These are phyloP conservation scores for Eurystomus gularis DNA, from an alignment of 2,113 vertebrate species.

Conservation along the genomic window DNA sequence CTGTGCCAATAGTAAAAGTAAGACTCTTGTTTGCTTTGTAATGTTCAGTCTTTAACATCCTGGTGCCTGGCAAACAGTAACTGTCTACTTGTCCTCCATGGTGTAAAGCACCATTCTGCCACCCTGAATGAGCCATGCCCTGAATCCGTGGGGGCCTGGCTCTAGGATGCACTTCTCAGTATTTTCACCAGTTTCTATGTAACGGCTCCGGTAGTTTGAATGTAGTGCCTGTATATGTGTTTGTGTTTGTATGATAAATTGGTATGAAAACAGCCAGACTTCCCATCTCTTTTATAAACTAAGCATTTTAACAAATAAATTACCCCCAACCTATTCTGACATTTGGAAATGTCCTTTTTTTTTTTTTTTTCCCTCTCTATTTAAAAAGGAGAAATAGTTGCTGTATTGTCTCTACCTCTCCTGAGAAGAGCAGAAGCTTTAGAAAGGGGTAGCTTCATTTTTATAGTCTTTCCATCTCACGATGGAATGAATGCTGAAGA, in stretches of 20 bases:
- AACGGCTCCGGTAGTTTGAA: slow-evolving; percentile 71
- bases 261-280: slow-evolving; percentile 70
- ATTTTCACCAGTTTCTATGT: background rate
- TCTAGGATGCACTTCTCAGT: background rate
- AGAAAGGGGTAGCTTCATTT: background rate
- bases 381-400: background rate
- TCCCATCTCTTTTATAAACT: slow-evolving; percentile 18
- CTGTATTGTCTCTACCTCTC: background rate
- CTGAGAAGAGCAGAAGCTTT: background rate
- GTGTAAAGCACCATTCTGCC: fast-evolving
- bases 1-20: background rate
- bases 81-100: background rate
- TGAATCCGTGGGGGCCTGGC: too few species aligned
- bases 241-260: slow-evolving; percentile 69
- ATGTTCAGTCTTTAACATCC: background rate
- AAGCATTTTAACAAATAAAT: slow-evolving; percentile 4
- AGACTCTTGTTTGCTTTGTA: background rate
- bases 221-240: slow-evolving; percentile 38
- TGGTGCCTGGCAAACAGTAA: background rate
- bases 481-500: slow-evolving; percentile 48
- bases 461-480: background rate
- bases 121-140: background rate
- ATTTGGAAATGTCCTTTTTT: background rate
- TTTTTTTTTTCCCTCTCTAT: background rate
- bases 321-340: slow-evolving; percentile 16